Evolutionary conservation across 2,797 vertebrate species (phyloP).

Genomic region (Sebastes kiyomatsui): DNA sequence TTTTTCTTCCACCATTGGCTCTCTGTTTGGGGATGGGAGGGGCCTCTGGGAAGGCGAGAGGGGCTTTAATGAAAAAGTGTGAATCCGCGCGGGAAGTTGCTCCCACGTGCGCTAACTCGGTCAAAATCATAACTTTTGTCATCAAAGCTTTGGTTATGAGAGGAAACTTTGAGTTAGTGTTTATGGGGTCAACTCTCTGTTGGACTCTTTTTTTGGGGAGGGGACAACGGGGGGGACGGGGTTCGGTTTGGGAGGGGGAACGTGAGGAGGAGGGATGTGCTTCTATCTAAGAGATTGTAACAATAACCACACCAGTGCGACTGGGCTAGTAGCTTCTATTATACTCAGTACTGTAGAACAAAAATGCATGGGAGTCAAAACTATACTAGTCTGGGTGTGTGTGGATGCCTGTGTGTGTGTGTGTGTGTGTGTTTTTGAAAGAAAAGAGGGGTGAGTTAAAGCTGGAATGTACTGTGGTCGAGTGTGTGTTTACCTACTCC

Average conservation of each 20-base stretch:
- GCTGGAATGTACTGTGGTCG: constrained; percentile 77
- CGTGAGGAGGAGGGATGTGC: constrained; percentile 64
- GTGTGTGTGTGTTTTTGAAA: constrained; percentile 16
- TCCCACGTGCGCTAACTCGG: constrained; percentile 35
- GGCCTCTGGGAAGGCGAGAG: constrained; percentile 35
- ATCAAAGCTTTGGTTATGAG: constrained; percentile 13
- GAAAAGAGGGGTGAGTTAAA: constrained; percentile 63
- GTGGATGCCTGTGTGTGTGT: constrained; percentile 52
- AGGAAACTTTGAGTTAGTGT: constrained; percentile 32
- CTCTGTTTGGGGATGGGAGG: constrained; percentile 59
- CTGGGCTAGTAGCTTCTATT: constrained; percentile 84
- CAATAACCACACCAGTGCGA: constrained; percentile 83
- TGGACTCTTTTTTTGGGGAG: constrained; percentile 34
- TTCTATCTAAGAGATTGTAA: constrained; percentile 86
- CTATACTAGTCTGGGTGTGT: constrained; percentile 75
- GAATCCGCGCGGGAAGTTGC: constrained; percentile 13
- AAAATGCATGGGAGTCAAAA: constrained; percentile 82
- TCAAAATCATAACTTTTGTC: constrained; percentile 14
- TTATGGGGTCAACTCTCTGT: constrained; percentile 25
- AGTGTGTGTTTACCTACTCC: constrained; percentile 79
- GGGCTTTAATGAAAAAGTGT: constrained; percentile 38
- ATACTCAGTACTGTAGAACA: constrained; percentile 84
- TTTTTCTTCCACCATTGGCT: constrained; percentile 62
- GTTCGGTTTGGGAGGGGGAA: constrained; percentile 13
- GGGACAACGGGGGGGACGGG: constrained; percentile 24